Evolutionary conservation across 2,888 invertebrate species (phyloP).

Genomic region (Strigamia crassipes): DNA sequence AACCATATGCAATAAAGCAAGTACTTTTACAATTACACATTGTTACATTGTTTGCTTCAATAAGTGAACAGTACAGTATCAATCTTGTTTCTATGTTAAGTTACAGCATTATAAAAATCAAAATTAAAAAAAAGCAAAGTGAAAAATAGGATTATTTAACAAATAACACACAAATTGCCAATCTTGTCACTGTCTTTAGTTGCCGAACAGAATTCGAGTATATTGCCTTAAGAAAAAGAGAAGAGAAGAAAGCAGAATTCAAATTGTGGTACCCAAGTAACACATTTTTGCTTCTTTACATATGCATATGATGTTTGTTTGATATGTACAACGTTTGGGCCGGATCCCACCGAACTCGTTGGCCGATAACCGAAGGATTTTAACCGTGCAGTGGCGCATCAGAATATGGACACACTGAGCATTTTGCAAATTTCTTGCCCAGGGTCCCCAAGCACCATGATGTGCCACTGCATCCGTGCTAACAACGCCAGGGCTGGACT

Average conservation of each 20-base stretch:
- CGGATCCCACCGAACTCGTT: too few species aligned
- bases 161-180: background rate
- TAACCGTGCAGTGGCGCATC: too few species aligned
- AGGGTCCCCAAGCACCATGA: too few species aligned
- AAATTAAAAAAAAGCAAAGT: background rate
- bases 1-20: constrained; percentile 15
- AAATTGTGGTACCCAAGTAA: background rate
- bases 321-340: too few species aligned
- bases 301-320: too few species aligned
- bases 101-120: background rate
- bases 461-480: too few species aligned
- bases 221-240: background rate
- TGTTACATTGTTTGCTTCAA: constrained; percentile 20
- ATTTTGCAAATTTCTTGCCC: too few species aligned
- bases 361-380: too few species aligned
- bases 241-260: background rate
- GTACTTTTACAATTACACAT: constrained; percentile 23
- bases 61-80: constrained; percentile 6
- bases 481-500: too few species aligned
- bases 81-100: background rate
- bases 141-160: background rate
- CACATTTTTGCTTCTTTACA: background rate
- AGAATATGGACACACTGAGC: too few species aligned
- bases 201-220: background rate
- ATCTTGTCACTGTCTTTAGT: background rate